Conservation (phyloP, 2,113 vertebrate genomes). For the Tylochromis polylepis region DNA sequence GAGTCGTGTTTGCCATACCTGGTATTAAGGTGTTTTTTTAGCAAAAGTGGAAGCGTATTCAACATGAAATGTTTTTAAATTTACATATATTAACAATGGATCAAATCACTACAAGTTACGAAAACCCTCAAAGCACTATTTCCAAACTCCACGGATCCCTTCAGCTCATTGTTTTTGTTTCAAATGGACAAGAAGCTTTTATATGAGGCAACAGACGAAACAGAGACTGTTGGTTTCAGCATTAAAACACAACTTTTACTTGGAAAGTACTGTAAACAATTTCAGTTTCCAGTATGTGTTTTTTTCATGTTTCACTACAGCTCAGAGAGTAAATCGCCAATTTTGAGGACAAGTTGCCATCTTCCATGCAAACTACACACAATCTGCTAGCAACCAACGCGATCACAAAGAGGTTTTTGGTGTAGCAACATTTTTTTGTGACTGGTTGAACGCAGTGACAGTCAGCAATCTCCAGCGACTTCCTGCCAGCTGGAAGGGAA, state of each 20-base stretch:
- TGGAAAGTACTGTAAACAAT: background rate
- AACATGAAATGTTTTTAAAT: background rate
- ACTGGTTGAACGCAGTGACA: background rate
- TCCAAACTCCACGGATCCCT: rapidly evolving
- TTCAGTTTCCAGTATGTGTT: background rate
- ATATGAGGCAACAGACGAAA: background rate
- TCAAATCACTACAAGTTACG: background rate
- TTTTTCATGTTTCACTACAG: background rate
- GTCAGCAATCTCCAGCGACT: background rate
- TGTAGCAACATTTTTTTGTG: rapidly evolving
- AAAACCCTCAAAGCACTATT: background rate
- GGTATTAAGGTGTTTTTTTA: background rate
- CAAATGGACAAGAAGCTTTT: background rate
- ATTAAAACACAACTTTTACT: background rate
- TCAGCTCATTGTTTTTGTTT: background rate
- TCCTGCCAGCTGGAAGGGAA: background rate
- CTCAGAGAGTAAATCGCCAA: background rate
- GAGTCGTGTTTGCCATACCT: background rate
- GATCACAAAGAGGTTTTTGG: rapidly evolving
- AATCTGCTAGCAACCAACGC: background rate
- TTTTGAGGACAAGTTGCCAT: background rate
- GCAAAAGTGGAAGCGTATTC: background rate
- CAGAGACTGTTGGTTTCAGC: background rate
- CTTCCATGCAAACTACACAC: background rate
- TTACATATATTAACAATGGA: background rate